Percentiles rank a stretch among this genome's conserved stretches.
Evolutionary conservation across 2,888 invertebrate species (phyloP).

Genomic region (Ormia ochracea): DNA sequence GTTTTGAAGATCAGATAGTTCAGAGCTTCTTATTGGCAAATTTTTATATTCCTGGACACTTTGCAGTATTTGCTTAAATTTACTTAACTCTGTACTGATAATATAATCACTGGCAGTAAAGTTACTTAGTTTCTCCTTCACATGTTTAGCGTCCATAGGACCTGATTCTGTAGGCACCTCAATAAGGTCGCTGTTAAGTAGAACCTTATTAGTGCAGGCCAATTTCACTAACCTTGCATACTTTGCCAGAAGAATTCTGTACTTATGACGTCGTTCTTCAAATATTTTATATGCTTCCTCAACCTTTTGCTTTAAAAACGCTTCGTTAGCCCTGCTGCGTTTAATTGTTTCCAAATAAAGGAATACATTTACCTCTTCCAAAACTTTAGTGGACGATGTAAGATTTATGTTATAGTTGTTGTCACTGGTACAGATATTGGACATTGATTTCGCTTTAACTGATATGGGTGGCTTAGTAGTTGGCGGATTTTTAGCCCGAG

Average conservation of each 20-base stretch:
- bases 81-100: constrained; percentile 47
- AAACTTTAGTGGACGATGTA: constrained; percentile 1
- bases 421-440: neutral
- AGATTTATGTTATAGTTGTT: neutral
- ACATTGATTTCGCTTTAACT: constrained; percentile 7
- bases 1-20: constrained; percentile 66
- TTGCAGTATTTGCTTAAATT: constrained; percentile 54
- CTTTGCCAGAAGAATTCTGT: constrained; percentile 63
- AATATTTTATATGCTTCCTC: constrained; percentile 68
- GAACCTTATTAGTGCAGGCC: constrained; percentile 58
- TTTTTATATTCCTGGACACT: constrained; percentile 48
- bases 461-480: constrained; percentile 8
- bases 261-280: constrained; percentile 68
- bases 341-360: constrained; percentile 70
- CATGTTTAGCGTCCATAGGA: constrained; percentile 42
- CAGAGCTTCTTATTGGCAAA: constrained; percentile 51
- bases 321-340: constrained; percentile 68
- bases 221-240: constrained; percentile 65
- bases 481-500: constrained; percentile 15
- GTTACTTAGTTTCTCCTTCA: constrained; percentile 60
- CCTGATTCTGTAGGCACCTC: constrained; percentile 38
- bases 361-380: constrained; percentile 69
- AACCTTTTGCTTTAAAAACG: constrained; percentile 67
- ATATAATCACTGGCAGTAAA: constrained; percentile 64
- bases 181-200: constrained; percentile 54